A percentile compares a stretch with the other conserved stretches of the same genome.
Evolutionary conservation across 2,888 invertebrate genomes (phyloP).

Genomic region (Minunthozetes semirufus): DNA sequence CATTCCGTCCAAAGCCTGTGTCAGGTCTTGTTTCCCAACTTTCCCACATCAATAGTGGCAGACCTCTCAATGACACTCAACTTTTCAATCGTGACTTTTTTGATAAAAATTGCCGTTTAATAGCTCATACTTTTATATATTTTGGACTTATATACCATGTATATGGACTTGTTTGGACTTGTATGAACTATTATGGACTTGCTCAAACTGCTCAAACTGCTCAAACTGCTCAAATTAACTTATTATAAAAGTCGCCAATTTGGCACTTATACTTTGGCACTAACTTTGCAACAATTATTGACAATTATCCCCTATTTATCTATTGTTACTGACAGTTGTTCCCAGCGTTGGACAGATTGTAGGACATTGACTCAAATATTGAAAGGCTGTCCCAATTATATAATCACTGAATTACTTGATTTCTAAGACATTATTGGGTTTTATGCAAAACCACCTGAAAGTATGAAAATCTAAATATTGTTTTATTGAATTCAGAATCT

Average conservation of each 20-base stretch:
- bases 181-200: too few relatives aligned
- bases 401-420: too few relatives aligned
- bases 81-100: constrained; percentile 9
- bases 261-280: background rate
- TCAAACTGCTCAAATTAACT: background rate
- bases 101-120: constrained; percentile 6
- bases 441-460: constrained; percentile 1
- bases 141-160: too few relatives aligned
- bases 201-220: too few relatives aligned
- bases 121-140: background rate
- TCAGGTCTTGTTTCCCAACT: constrained; percentile 8
- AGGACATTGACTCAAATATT: constrained; percentile 20
- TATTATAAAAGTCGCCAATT: background rate
- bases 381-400: background rate
- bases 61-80: background rate
- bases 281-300: background rate
- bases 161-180: too few relatives aligned
- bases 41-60: constrained; percentile 32
- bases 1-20: background rate
- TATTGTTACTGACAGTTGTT: background rate
- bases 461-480: constrained; percentile 23
- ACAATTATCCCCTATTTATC: background rate
- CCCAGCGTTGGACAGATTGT: background rate
- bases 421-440: background rate
- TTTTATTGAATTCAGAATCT: background rate